Evolutionary conservation across 2,888 invertebrate genomes (phyloP), one percentile per base, ranked within the genome.

Genomic region (Oscheius sp.): DNA sequence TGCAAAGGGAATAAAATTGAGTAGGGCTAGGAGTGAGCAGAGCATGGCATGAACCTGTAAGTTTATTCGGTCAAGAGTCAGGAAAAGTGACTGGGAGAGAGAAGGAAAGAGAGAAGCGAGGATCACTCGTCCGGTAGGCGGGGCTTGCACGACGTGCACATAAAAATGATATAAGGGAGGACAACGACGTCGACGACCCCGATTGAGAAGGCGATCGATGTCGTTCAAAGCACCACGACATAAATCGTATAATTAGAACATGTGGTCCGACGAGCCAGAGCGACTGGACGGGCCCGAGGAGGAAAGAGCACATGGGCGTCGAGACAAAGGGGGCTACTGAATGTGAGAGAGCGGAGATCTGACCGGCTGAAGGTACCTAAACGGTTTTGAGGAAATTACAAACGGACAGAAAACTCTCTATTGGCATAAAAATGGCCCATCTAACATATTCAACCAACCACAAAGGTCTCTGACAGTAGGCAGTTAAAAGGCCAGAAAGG

Each of bases 71-170:
- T 50, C 32, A 47, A 70, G 47, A 10, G 47, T 47, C 63, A 70
- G 51, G 63, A 70, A 63, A 68, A 78, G 73, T 21, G 21, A 70
- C 63, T 65, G 74, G 33, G 59, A 70, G 70, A 55, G 58, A 37
- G 37, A 68, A 33, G 53, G 55, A 55, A 53, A 70, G 70, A 70
- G 37, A 35, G 68, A 35, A 42, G 29, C 29, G n/a, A 7, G 48
- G 68, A 33, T 53, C 55, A 68, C 37, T 51, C 53, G 65, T 21
- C 11, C 21, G 53, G 50, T 74, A 65, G 55, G 50, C 72, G 76
- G 53, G 51, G 78, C 70, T 66, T 51, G 10, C 48, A 74, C 73
- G 76, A 78, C 75, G 75, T 11, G 58, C 57, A 57, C 57, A 73
- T 66, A 73, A 66, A 63, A 58, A 57, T 58, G 66, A 55, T 48